Conservation (phyloP, 2,113 vertebrate genomes). For the Elephantulus edwardii region DNA sequence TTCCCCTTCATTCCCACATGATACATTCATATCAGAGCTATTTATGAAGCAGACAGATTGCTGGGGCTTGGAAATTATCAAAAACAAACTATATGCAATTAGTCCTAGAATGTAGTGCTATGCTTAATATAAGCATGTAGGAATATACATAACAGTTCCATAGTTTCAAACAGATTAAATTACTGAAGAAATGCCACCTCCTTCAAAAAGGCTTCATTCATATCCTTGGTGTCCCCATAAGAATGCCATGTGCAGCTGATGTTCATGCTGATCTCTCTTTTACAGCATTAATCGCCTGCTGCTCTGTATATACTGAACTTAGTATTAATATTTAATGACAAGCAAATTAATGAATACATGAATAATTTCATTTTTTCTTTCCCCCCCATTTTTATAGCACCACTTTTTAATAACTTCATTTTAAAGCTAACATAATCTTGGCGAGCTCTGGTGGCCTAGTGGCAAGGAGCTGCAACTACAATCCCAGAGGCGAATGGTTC, state of each 20-base stretch:
- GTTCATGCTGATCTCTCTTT: not conserved
- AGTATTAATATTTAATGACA: not conserved
- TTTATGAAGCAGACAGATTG: not conserved
- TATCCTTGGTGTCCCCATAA: not conserved
- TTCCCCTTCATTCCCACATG: not conserved
- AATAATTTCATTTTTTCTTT: not conserved
- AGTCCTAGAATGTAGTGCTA: not conserved
- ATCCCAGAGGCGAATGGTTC: too few species aligned
- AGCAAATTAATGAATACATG: not conserved
- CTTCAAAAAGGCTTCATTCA: not conserved
- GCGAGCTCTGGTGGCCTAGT: too few species aligned
- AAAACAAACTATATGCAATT: not conserved
- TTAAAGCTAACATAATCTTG: too few species aligned
- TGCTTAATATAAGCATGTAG: not conserved
- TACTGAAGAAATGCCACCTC: not conserved
- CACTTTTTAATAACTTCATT: too few species aligned
- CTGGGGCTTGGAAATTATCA: conserved; percentile 14
- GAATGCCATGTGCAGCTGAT: not conserved
- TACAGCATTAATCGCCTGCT: not conserved
- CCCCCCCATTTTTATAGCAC: too few species aligned
- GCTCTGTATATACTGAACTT: not conserved
- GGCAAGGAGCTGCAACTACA: too few species aligned
- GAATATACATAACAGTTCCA: not conserved
- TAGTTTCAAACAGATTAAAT: conserved; percentile 24
- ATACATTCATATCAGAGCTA: not conserved